phyloP scores from a whole-genome alignment of 2,113 vertebrate species.

The Ciconia maguari region DNA sequence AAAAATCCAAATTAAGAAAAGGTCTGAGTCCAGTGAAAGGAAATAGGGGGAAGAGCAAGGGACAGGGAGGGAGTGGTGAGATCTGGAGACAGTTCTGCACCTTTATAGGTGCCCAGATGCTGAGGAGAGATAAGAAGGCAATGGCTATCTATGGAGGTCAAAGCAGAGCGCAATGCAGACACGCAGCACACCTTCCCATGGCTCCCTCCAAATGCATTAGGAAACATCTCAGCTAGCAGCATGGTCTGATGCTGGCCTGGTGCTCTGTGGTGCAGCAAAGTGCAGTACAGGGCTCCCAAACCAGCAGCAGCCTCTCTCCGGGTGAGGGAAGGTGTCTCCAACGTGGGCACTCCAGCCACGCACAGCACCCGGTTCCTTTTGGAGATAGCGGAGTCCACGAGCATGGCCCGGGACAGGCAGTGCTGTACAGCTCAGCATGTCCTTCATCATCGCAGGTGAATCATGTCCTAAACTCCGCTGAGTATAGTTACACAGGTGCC shows the following conservation, averaged over 20 bases:
- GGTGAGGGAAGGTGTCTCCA: not conserved
- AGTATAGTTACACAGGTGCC: not conserved
- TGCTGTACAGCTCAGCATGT: not conserved
- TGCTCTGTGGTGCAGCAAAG: not conserved
- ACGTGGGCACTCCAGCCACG: fast-evolving
- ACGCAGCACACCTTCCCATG: fast-evolving
- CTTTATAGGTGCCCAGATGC: too few species aligned
- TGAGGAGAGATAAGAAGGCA: not conserved
- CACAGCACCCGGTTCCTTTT: not conserved
- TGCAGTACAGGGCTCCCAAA: not conserved
- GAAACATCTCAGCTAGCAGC: not conserved
- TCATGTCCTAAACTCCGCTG: not conserved
- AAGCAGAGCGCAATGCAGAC: not conserved
- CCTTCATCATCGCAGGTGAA: not conserved
- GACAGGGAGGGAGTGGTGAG: not conserved
- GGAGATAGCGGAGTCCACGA: fast-evolving
- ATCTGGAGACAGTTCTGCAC: not conserved
- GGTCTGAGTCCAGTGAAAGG: too few species aligned
- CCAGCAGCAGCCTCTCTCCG: not conserved
- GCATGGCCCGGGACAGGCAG: fast-evolving
- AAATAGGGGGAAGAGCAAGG: not conserved
- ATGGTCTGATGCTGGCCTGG: not conserved
- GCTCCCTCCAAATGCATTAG: fast-evolving
- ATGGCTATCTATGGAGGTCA: not conserved
- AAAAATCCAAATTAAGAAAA: not conserved